Percentiles rank a stretch among this genome's conserved stretches.
Evolutionary conservation across 2,113 vertebrate genomes (phyloP).

Genomic region (Carassius carassius): DNA sequence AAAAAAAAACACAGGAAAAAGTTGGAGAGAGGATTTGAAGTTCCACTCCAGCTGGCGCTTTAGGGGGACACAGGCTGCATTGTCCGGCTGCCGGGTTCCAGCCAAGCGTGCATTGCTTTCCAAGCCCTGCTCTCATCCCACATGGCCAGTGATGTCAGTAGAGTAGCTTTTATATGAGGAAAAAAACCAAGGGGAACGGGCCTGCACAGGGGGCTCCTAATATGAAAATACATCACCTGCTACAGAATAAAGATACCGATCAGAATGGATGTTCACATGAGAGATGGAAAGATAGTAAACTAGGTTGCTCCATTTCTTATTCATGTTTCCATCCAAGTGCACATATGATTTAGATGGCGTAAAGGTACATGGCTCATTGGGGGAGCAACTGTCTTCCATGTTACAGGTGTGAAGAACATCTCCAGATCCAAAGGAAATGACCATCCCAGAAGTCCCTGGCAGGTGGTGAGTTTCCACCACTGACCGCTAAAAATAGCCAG

Average conservation of each 20-base stretch:
- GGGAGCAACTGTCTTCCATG: constrained; percentile 45
- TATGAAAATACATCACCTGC: neutral
- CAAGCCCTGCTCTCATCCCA: constrained; percentile 50
- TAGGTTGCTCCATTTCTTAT: constrained; percentile 33
- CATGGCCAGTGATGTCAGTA: constrained; percentile 60
- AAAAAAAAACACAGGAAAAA: constrained; percentile 44
- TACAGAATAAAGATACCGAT: neutral
- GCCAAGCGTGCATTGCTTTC: constrained; percentile 57
- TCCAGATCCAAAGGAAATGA: constrained; percentile 16
- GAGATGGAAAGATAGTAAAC: neutral
- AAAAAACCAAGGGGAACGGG: neutral
- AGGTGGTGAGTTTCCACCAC: neutral
- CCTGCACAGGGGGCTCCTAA: constrained; percentile 21
- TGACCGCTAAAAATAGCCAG: constrained; percentile 16
- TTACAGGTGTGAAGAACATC: constrained; percentile 22
- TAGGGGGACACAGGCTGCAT: constrained; percentile 64
- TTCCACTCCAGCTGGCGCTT: constrained; percentile 64
- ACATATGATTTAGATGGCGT: constrained; percentile 44
- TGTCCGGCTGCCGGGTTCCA: constrained; percentile 59
- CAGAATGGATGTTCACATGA: neutral
- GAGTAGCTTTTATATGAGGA: constrained; percentile 44
- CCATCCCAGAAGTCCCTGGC: constrained; percentile 8
- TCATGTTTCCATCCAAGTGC: constrained; percentile 41
- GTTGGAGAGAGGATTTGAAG: constrained; percentile 57
- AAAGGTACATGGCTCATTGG: constrained; percentile 51